Base-by-base conservation (phyloP, 2,797 vertebrate species). In the Benthosema pterotum region DNA sequence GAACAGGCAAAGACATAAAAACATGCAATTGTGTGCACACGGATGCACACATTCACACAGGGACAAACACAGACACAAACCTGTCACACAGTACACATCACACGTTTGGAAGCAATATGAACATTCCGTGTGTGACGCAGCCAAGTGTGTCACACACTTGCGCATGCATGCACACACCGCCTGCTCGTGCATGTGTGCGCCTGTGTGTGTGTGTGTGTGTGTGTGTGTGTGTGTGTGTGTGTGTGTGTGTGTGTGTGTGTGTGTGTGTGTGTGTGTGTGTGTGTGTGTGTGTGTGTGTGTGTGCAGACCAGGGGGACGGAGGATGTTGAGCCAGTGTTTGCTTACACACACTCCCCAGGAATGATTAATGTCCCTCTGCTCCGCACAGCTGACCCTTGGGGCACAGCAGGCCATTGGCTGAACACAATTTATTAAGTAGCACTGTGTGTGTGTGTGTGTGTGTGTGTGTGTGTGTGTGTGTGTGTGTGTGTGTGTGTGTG, bases 291-390 rank as follows among this genome's bases (percentile, higher is more conserved):
- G 51, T 32, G 54, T 45, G 47, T 65, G 46, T 50, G 53, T 51
- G 32, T 17, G 54, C 16, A 52, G 51, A 42, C 60, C 52, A 14
- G 25, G 43, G 43, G 52, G 52, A 69, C 50, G 22, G 18, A 53
- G 15, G 25, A 69, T 71, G 53, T 47, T 69, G 54, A 57, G 71
- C 68, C 60, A 68, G 61, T 68, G 67, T 77, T 81, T 75, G 77
- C 71, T 79, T 69, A 77, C 75, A 79, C 78, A 80, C 77, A 69
- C 70, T 65, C 63, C 45, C 54, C 52, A 69, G 63, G 64, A 77
- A 84, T 89, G 89, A 90, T 88, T 88, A 88, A 89, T 90, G 88
- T 74, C 67, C 72, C 74, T 79, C 76, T 80, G 78, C 72, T 78
- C 76, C 72, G 57, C 69, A 84, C 74, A 57, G 32, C 72, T 86